phyloP scores from a whole-genome alignment of 2,797 vertebrate genomes.

The Gallinago stenura region DNA sequence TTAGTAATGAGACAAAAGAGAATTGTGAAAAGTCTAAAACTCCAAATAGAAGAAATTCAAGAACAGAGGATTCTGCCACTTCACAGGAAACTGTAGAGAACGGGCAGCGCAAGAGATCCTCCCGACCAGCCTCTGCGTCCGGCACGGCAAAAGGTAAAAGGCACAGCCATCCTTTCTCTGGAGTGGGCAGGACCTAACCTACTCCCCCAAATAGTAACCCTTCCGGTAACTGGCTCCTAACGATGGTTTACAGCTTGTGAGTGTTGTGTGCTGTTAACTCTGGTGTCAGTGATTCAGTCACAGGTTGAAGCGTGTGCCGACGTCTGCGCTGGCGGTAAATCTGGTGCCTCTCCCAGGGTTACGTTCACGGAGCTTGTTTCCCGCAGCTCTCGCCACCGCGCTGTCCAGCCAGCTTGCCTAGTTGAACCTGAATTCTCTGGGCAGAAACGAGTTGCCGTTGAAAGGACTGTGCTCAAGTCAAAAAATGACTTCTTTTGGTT shows the following conservation, averaged over 20 bases:
- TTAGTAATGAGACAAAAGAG: constrained; percentile 86
- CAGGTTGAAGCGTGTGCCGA: neutral
- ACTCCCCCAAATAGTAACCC: neutral
- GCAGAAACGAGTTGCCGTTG: neutral
- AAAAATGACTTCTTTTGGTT: neutral
- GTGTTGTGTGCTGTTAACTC: neutral
- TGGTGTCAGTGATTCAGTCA: neutral
- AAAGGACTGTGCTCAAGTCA: neutral
- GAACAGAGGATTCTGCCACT: constrained; percentile 90
- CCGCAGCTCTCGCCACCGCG: neutral
- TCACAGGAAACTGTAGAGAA: constrained; percentile 89
- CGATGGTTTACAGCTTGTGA: neutral
- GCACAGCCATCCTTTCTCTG: neutral
- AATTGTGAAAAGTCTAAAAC: constrained; percentile 93
- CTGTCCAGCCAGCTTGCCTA: neutral
- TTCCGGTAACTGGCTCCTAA: neutral
- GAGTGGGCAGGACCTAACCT: neutral
- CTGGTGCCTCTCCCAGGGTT: neutral
- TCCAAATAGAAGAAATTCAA: constrained; percentile 93
- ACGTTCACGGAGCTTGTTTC: neutral
- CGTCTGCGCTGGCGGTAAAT: neutral
- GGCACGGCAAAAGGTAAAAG: constrained; percentile 82
- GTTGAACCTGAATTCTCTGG: neutral
- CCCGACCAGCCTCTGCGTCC: constrained; percentile 87
- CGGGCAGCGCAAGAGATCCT: constrained; percentile 91